A percentile compares a stretch with the other conserved stretches of the same genome.
phyloP scores from a whole-genome alignment of 2,888 invertebrate species.

The Holacanthella duospinosa region DNA sequence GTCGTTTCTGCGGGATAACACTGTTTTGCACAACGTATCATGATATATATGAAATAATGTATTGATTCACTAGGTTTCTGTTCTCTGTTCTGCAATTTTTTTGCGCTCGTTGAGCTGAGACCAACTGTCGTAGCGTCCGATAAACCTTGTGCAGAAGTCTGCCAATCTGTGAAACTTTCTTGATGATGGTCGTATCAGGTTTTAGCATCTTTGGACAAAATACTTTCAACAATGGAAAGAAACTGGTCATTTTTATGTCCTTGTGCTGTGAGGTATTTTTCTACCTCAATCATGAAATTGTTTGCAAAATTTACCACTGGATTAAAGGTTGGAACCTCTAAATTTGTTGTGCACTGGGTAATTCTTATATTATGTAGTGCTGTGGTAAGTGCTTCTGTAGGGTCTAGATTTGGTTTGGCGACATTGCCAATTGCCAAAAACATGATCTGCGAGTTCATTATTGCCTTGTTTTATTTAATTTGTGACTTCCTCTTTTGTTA shows the following conservation, averaged over 20 bases:
- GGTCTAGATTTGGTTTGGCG: too few species aligned
- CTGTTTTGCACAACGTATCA: not conserved
- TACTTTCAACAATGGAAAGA: not conserved
- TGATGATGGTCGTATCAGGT: not conserved
- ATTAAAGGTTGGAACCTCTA: too few species aligned
- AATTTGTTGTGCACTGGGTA: too few species aligned
- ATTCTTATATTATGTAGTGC: too few species aligned
- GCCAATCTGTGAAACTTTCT: not conserved
- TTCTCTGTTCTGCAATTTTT: not conserved
- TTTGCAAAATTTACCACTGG: too few species aligned
- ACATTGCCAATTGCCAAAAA: too few species aligned
- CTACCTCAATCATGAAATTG: too few species aligned
- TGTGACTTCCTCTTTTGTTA: too few species aligned
- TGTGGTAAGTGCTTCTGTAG: too few species aligned
- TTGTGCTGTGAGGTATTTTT: not conserved
- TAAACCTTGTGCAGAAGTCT: not conserved
- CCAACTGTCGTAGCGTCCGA: too few species aligned
- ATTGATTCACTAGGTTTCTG: not conserved
- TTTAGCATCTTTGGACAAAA: not conserved
- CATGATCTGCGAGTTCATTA: too few species aligned
- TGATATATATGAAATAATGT: not conserved
- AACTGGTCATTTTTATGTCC: not conserved
- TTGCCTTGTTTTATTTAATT: too few species aligned
- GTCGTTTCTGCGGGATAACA: not conserved
- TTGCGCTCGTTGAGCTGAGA: not conserved